These are phyloP conservation scores for Solenopsis invicta DNA, from an alignment of 1,140 invertebrate genomes.

Conservation along the genomic window DNA sequence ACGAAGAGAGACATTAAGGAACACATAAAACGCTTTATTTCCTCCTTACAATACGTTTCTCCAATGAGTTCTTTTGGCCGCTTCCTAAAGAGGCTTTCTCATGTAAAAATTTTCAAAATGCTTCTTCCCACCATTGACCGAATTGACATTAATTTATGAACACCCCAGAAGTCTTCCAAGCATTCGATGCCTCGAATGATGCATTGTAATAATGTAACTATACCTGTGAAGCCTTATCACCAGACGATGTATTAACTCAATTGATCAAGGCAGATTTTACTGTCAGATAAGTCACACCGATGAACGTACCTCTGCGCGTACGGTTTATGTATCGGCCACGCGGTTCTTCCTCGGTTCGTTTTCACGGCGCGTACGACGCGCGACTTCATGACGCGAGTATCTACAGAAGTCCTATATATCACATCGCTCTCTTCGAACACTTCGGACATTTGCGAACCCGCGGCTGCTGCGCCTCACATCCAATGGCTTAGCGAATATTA, in stretches of 20 bases:
- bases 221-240: slow-evolving; percentile 18
- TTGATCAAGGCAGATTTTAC: slow-evolving; percentile 47
- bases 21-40: slow-evolving; percentile 41
- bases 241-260: slow-evolving; percentile 41
- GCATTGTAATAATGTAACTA: slow-evolving; percentile 26
- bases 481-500: slow-evolving; percentile 76
- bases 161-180: neutral
- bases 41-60: slow-evolving; percentile 5
- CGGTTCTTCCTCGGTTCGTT: slow-evolving; percentile 50
- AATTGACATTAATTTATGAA: slow-evolving; percentile 41
- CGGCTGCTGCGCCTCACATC: slow-evolving; percentile 55
- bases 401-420: slow-evolving; percentile 70
- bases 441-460: neutral
- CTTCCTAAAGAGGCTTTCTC: neutral
- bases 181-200: slow-evolving; percentile 7
- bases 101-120: neutral
- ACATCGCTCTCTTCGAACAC: slow-evolving; percentile 18
- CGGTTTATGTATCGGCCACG: slow-evolving; percentile 12
- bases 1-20: slow-evolving; percentile 51
- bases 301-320: slow-evolving; percentile 26
- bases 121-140: neutral
- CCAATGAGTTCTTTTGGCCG: neutral
- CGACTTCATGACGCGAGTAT: slow-evolving; percentile 67
- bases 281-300: slow-evolving; percentile 45
- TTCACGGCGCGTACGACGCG: slow-evolving; percentile 59